Conservation (phyloP, 2,888 invertebrate genomes). For the Trypoxylon attenuatum region DNA sequence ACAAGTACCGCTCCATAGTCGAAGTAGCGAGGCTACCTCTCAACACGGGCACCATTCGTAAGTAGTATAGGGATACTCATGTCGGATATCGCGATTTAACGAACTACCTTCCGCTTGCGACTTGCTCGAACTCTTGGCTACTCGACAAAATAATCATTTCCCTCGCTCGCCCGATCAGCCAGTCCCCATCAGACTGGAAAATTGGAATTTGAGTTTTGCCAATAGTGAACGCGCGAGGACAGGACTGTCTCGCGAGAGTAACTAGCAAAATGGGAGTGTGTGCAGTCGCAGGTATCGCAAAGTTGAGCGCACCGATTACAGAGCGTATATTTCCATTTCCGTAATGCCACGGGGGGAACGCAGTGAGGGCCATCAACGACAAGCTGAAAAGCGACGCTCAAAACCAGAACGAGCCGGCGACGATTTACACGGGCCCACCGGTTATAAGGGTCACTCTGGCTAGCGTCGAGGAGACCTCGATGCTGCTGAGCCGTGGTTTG, state of each 20-base stretch:
- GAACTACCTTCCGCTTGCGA: no score
- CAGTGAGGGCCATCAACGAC: slow-evolving; percentile 70
- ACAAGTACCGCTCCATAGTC: slow-evolving; percentile 86
- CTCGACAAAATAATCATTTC: no score
- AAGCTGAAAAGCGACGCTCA: slow-evolving; percentile 69
- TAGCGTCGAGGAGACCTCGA: slow-evolving; percentile 75
- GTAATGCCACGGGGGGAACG: slow-evolving; percentile 24
- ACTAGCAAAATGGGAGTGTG: no score
- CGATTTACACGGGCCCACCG: slow-evolving; percentile 71
- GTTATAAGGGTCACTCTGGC: slow-evolving; percentile 75
- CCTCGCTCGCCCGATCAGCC: no score
- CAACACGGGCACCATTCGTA: slow-evolving; percentile 69
- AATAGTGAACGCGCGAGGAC: no score
- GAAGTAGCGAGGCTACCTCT: slow-evolving; percentile 84
- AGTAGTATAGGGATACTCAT: no score
- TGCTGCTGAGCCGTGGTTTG: slow-evolving; percentile 87
- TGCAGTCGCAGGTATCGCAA: no score
- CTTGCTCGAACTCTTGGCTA: no score
- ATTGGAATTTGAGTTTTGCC: no score
- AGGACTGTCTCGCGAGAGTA: no score
- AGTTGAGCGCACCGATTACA: not conserved
- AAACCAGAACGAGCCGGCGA: slow-evolving; percentile 70
- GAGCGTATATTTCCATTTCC: not conserved
- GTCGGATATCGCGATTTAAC: no score
- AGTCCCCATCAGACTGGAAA: no score